Percentiles rank a stretch among this genome's conserved stretches.
These are phyloP conservation scores for Ylistrum balloti DNA, from an alignment of 1,140 invertebrate species.

Conservation along the genomic window DNA sequence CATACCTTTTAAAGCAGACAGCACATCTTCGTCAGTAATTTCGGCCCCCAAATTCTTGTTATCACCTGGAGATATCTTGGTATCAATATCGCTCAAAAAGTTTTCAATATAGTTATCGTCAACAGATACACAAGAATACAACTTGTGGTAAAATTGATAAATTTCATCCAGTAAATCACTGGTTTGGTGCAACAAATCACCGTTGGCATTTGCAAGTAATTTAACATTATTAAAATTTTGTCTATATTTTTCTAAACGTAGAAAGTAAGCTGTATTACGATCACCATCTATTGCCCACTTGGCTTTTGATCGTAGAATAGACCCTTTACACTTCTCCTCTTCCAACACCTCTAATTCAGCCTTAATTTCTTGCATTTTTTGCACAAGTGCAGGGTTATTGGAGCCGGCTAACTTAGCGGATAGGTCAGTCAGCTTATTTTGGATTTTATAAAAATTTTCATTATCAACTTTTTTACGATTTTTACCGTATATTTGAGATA, in stretches of 20 bases:
- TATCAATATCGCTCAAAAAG: background rate
- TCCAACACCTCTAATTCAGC: slow-evolving; percentile 4
- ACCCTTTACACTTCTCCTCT: slow-evolving; percentile 43
- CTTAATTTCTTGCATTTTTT: slow-evolving; percentile 44
- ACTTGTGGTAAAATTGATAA: slow-evolving; percentile 50
- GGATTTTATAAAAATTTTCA: background rate
- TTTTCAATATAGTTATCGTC: background rate
- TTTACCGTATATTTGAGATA: background rate
- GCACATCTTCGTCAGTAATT: slow-evolving; percentile 40
- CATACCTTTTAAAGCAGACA: slow-evolving; percentile 47
- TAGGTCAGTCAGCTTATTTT: slow-evolving; percentile 46
- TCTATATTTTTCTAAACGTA: slow-evolving; percentile 45
- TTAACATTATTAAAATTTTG: background rate
- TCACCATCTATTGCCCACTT: slow-evolving; percentile 41
- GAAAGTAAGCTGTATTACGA: too few relatives aligned
- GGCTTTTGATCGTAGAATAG: slow-evolving; percentile 47
- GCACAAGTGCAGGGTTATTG: background rate
- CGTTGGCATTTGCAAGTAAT: background rate
- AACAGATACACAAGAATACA: slow-evolving; percentile 48
- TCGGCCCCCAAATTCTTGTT: background rate
- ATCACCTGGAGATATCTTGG: background rate
- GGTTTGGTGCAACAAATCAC: background rate
- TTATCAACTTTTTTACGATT: background rate
- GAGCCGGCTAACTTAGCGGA: slow-evolving; percentile 43
- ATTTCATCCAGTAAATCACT: slow-evolving; percentile 42